A percentile compares a stretch with the other conserved stretches of the same genome.
These are phyloP conservation scores for Corydoras sp. DNA, from an alignment of 2,113 vertebrate genomes.

Conservation along the genomic window DNA sequence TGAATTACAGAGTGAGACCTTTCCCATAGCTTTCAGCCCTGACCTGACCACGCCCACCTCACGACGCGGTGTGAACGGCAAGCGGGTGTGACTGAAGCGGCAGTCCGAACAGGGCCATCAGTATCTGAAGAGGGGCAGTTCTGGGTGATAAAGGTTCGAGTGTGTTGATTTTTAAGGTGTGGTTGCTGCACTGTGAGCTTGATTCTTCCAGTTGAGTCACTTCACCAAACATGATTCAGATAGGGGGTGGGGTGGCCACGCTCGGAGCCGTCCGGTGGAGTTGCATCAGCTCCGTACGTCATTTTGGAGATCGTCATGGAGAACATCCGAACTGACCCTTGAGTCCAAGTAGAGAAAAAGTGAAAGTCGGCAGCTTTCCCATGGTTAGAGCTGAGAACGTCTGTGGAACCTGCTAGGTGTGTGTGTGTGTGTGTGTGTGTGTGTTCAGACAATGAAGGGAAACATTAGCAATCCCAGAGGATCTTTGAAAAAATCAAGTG, in stretches of 20 bases:
- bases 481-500: slow-evolving; percentile 10
- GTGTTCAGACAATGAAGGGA: slow-evolving; percentile 35
- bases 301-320: neutral
- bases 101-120: too few relatives aligned
- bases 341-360: neutral
- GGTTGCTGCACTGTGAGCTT: slow-evolving; percentile 11
- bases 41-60: too few relatives aligned
- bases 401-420: neutral
- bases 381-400: neutral
- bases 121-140: too few relatives aligned
- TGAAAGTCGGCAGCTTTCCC: neutral
- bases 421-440: neutral
- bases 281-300: neutral
- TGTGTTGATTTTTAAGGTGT: neutral
- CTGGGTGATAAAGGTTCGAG: too few relatives aligned
- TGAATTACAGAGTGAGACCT: too few relatives aligned
- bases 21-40: too few relatives aligned
- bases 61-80: too few relatives aligned
- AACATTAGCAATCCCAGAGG: slow-evolving; percentile 39
- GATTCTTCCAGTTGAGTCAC: slow-evolving; percentile 15
- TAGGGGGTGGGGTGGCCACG: neutral
- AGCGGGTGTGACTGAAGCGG: too few relatives aligned
- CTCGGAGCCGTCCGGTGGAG: neutral
- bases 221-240: slow-evolving; percentile 17
- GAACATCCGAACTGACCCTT: neutral